phyloP scores from a whole-genome alignment of 2,888 invertebrate genomes.

The Cordilura impudica region DNA sequence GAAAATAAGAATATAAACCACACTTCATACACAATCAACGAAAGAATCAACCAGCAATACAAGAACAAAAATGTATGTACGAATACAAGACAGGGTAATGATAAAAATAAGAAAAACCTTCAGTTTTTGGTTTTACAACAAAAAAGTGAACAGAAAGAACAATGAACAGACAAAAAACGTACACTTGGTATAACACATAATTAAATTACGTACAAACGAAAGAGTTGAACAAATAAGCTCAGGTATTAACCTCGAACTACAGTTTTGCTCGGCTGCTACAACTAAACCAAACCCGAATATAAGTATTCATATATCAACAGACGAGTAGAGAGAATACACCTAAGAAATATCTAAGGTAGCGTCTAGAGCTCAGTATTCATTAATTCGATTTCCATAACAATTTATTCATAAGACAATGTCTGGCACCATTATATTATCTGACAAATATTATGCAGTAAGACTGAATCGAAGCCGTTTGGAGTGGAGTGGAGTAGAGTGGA shows the following conservation, averaged over 20 bases:
- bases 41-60: constrained; percentile 19
- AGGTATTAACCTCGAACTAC: constrained; percentile 76
- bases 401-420: constrained; percentile 79
- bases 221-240: constrained; percentile 79
- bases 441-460: constrained; percentile 65
- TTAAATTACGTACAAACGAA: constrained; percentile 78
- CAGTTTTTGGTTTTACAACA: constrained; percentile 54
- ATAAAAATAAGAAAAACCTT: constrained; percentile 54
- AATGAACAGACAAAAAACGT: constrained; percentile 28
- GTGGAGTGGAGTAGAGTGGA: neutral
- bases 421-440: constrained; percentile 78
- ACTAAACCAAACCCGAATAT: neutral
- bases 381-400: constrained; percentile 79
- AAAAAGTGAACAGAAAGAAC: constrained; percentile 16
- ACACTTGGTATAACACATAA: constrained; percentile 72
- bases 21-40: constrained; percentile 59
- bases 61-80: constrained; percentile 29
- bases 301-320: neutral
- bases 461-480: neutral
- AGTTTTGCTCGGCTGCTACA: constrained; percentile 15
- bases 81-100: constrained; percentile 50
- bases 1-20: constrained; percentile 52
- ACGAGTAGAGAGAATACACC: constrained; percentile 4
- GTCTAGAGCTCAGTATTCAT: constrained; percentile 74
- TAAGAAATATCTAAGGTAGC: constrained; percentile 46